These are phyloP conservation scores for Esperia sulphurella DNA, from an alignment of 2,888 invertebrate species.

Conservation along the genomic window DNA sequence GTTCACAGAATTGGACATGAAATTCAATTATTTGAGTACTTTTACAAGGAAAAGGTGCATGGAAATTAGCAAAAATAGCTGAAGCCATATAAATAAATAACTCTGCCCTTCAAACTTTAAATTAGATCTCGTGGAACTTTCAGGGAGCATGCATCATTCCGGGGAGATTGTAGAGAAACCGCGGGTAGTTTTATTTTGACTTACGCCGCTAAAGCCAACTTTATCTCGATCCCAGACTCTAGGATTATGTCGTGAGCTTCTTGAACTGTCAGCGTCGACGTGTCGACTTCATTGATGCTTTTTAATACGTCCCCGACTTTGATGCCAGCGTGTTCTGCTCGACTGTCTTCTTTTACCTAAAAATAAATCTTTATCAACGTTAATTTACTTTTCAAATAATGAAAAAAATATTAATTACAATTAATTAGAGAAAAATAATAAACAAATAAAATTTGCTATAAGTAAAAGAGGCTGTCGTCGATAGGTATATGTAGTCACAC, in stretches of 20 bases:
- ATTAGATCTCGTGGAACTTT: constrained; percentile 43
- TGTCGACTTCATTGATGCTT: constrained; percentile 34
- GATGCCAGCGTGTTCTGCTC: constrained; percentile 36
- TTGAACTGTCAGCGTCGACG: constrained; percentile 31
- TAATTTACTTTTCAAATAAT: too few species aligned
- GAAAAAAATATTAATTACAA: too few species aligned
- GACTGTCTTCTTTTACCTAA: constrained; percentile 36
- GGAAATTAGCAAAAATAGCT: constrained; percentile 18
- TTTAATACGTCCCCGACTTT: constrained; percentile 30
- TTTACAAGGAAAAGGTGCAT: background rate
- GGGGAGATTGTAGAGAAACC: constrained; percentile 23
- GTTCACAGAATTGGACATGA: background rate
- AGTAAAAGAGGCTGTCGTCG: too few species aligned
- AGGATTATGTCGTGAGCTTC: constrained; percentile 40
- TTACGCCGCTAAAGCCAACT: constrained; percentile 31
- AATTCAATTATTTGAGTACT: background rate
- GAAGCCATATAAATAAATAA: constrained; percentile 33
- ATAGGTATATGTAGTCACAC: too few species aligned
- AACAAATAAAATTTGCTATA: too few species aligned
- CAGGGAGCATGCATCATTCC: constrained; percentile 40
- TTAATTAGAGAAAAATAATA: too few species aligned
- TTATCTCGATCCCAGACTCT: constrained; percentile 35
- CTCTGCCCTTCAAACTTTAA: constrained; percentile 45
- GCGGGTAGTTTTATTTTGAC: constrained; percentile 28
- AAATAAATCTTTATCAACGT: background rate